A percentile compares a stretch with the other conserved stretches of the same genome.
Conservation (phyloP, 2,113 vertebrate genomes). For the Pachyramphus minor region DNA sequence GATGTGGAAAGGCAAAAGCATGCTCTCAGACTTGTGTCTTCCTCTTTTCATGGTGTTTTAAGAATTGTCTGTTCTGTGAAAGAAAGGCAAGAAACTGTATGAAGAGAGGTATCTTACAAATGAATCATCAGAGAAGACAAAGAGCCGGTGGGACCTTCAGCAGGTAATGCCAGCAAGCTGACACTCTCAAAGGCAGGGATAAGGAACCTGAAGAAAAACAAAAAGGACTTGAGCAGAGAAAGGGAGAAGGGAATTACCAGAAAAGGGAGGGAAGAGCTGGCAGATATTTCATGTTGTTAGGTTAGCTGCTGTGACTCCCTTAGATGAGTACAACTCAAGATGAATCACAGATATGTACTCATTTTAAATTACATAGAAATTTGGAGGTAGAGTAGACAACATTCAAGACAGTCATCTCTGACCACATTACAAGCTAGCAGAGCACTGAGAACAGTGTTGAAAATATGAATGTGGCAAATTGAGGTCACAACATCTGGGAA, state of each 20-base stretch:
- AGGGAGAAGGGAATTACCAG: constrained; percentile 11
- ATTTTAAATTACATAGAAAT: background rate
- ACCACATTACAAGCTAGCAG: background rate
- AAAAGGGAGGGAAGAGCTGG: constrained; percentile 38
- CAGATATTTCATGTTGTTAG: background rate
- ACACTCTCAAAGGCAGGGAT: background rate
- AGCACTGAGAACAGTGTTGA: background rate
- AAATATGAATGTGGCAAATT: background rate
- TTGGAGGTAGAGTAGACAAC: background rate
- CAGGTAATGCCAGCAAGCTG: background rate
- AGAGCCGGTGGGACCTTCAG: background rate
- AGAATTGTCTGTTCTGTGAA: background rate
- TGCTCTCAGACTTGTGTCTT: background rate
- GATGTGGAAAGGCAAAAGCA: background rate
- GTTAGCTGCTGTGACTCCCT: background rate
- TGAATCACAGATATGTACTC: background rate
- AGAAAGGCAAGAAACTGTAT: background rate
- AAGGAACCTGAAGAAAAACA: background rate
- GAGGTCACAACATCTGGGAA: constrained; percentile 7
- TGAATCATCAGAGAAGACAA: background rate
- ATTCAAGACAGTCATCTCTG: background rate
- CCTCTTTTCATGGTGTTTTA: background rate
- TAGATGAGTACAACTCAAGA: background rate
- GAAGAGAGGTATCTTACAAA: background rate
- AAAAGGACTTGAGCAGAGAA: background rate